Evolutionary conservation across 2,113 vertebrate genomes (phyloP), one percentile per base, ranked within the genome.

Genomic region (Percopsis transmontana): DNA sequence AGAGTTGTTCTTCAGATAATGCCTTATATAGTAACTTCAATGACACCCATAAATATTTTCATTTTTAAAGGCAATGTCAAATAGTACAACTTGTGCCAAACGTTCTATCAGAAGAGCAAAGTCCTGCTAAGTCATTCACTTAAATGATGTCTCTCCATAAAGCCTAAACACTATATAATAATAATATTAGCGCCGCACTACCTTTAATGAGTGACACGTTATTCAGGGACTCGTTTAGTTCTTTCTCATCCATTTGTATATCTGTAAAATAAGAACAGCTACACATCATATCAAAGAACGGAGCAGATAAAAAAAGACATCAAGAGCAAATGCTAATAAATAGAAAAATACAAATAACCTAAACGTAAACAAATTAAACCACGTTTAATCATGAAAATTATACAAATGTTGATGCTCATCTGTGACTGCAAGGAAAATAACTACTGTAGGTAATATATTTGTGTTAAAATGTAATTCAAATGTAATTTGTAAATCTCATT

Each of bases 171-270:
- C 27, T 7, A 33, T 6, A 33, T 6, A 33, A 33, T 33, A 33
- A 33, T 4, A 33, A 7, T 2, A 7, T 7, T 33, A 65, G 7
- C 50, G 42, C 12, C 23, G 13, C 38, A 12, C 85, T 96, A 99
- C 97, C 97, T 96, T 98, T 96, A 66, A 97, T 93, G 76, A 95
- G 81, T 38, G 96, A 88, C 54, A 96, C 92, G 87, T 96, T 97
- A 88, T 93, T 95, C 85, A 96, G 83, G 55, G 95, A 92, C 82
- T 97, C 95, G 74, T 94, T 96, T 80, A 95, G 84, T 64, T 96
- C 92, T 84, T 96, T 95, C 62, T 94, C 92, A 90, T 99, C 97
- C 97, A 98, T 99, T 76, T 94, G 90, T 47, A 92, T 91, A 77
- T 93, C 95, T 97, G 74, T 23, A 54, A 72, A 57, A 72, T 70